phyloP scores from a whole-genome alignment of 2,797 vertebrate genomes.

The Helostoma temminkii region DNA sequence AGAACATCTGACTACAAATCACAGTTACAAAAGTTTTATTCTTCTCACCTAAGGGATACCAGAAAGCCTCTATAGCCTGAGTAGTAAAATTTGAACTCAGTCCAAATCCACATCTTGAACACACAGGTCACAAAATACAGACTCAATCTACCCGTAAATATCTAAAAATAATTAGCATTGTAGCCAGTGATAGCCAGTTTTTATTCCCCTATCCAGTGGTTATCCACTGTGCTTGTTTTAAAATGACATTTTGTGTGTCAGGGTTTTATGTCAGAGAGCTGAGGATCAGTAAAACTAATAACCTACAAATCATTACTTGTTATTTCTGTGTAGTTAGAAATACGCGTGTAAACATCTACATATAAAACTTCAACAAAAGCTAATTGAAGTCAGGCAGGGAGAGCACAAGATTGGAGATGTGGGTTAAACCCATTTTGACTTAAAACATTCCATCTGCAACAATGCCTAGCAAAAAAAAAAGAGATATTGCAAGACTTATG shows the following conservation, averaged over 20 bases:
- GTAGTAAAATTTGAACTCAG: slow-evolving; percentile 60
- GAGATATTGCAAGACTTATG: too few species aligned
- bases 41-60: slow-evolving; percentile 70
- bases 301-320: too few species aligned
- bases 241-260: too few species aligned
- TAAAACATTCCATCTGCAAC: not conserved
- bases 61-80: slow-evolving; percentile 61
- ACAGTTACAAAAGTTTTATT: slow-evolving; percentile 58
- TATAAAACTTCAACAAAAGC: not conserved
- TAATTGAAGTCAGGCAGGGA: not conserved
- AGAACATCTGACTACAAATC: slow-evolving; percentile 72
- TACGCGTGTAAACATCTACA: not conserved
- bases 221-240: too few species aligned
- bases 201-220: slow-evolving; percentile 10
- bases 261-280: not conserved
- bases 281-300: not conserved
- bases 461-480: not conserved
- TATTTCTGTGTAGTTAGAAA: too few species aligned
- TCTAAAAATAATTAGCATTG: slow-evolving; percentile 58
- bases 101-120: slow-evolving; percentile 69
- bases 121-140: slow-evolving; percentile 59
- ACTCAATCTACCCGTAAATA: slow-evolving; percentile 48
- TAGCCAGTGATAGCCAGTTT: too few species aligned
- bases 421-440: not conserved
- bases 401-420: not conserved